A percentile compares a stretch with the other conserved stretches of the same genome.
Conservation (phyloP, 2,113 vertebrate genomes). For the Piprites chloris region DNA sequence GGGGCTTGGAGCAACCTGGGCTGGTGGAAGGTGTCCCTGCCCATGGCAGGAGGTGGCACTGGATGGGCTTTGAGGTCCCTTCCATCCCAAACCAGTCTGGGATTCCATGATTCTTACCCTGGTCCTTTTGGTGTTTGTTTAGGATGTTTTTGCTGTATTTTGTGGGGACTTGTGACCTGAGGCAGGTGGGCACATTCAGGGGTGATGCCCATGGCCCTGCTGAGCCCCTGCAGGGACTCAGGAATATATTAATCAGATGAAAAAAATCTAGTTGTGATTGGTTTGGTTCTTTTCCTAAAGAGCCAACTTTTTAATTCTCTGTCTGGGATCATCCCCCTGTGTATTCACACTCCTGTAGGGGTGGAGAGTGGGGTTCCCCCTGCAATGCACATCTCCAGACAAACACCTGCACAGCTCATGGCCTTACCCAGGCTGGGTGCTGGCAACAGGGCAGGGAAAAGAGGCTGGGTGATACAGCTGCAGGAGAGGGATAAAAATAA, state of each 20-base stretch:
- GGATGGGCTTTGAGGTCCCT: not conserved
- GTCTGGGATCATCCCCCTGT: not conserved
- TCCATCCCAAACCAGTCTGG: not conserved
- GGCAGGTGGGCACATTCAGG: fast-evolving
- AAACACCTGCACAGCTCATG: fast-evolving
- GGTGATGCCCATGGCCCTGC: not conserved
- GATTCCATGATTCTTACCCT: not conserved
- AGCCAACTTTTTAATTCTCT: no score
- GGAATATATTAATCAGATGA: not conserved
- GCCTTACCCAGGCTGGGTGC: fast-evolving
- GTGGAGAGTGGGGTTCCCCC: not conserved
- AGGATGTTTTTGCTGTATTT: not conserved
- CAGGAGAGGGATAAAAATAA: no score
- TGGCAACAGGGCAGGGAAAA: fast-evolving
- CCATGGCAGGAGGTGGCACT: not conserved
- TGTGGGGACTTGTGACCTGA: not conserved
- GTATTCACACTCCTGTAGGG: no score
- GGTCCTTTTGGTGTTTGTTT: not conserved
- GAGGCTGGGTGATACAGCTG: not conserved
- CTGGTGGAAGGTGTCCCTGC: not conserved
- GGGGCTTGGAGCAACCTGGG: not conserved
- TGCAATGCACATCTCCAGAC: fast-evolving
- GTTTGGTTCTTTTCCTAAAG: not conserved
- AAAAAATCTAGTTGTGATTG: not conserved
- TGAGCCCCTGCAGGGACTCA: not conserved